phyloP scores from a whole-genome alignment of 2,888 invertebrate genomes.

The Leucophenga montana region DNA sequence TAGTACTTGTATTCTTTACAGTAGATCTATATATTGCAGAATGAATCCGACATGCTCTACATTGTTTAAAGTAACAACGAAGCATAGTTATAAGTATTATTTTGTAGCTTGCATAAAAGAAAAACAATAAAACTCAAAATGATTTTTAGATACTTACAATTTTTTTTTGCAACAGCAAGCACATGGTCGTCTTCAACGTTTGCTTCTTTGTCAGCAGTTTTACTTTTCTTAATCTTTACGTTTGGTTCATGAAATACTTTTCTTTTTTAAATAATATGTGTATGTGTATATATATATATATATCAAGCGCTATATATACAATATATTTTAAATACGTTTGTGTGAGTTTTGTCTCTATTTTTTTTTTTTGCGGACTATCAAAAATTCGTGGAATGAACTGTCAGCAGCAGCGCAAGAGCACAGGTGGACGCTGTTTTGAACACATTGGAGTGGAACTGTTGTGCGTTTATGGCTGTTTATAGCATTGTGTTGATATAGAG shows the following conservation, averaged over 20 bases:
- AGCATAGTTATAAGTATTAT: no score
- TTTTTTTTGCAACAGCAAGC: background rate
- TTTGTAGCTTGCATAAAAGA: no score
- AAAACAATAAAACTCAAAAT: no score
- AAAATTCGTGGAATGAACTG: conserved; percentile 32
- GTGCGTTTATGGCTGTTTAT: background rate
- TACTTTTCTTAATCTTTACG: background rate
- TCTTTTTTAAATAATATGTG: no score
- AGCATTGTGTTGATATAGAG: background rate
- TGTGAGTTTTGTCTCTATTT: background rate
- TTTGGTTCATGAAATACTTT: background rate
- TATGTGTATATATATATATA: no score
- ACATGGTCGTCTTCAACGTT: background rate
- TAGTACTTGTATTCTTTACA: no score
- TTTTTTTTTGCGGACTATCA: background rate
- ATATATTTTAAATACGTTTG: background rate
- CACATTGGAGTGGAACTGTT: background rate
- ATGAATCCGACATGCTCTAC: background rate
- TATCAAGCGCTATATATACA: no score
- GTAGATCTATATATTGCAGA: no score
- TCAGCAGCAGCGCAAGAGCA: conserved; percentile 23
- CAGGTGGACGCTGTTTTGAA: conserved; percentile 57
- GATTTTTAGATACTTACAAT: background rate
- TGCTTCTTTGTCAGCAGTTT: background rate
- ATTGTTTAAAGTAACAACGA: background rate